Conservation (phyloP, 1,140 invertebrate species). For the Samia ricini region DNA sequence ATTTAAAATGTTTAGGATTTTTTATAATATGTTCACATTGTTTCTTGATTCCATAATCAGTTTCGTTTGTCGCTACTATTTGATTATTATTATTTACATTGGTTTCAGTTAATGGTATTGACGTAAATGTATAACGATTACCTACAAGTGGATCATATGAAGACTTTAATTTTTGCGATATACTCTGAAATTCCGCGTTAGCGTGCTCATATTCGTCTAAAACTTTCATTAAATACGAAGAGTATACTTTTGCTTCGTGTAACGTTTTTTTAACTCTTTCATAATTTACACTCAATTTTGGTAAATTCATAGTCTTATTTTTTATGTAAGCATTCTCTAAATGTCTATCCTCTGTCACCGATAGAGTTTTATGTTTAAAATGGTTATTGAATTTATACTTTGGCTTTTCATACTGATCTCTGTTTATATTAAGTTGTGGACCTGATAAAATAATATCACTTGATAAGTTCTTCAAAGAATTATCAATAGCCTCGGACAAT, state of each 20-base stretch:
- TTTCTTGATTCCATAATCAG: not conserved
- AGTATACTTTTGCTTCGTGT: conserved; percentile 37
- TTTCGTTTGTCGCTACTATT: too few relatives aligned
- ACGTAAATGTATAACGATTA: not conserved
- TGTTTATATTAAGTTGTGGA: conserved; percentile 6
- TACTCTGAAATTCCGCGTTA: conserved; percentile 42
- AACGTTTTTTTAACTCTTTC: conserved; percentile 33
- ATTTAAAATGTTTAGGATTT: not conserved
- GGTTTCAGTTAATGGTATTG: not conserved
- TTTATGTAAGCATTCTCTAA: not conserved
- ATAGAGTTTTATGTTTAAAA: not conserved
- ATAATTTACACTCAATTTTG: conserved; percentile 9
- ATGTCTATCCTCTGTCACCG: not conserved
- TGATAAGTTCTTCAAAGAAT: not conserved
- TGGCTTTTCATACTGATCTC: not conserved
- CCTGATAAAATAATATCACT: not conserved
- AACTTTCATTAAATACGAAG: conserved; percentile 34
- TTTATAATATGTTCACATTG: not conserved
- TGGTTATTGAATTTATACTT: not conserved
- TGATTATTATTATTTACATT: not conserved
- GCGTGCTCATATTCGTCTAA: conserved; percentile 46
- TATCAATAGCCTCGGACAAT: not conserved
- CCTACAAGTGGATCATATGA: conserved; percentile 4
- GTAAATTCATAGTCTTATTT: not conserved
- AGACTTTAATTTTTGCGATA: conserved; percentile 33